Conservation (phyloP, 2,797 vertebrate genomes). For the Pipistrellus kuhlii region DNA sequence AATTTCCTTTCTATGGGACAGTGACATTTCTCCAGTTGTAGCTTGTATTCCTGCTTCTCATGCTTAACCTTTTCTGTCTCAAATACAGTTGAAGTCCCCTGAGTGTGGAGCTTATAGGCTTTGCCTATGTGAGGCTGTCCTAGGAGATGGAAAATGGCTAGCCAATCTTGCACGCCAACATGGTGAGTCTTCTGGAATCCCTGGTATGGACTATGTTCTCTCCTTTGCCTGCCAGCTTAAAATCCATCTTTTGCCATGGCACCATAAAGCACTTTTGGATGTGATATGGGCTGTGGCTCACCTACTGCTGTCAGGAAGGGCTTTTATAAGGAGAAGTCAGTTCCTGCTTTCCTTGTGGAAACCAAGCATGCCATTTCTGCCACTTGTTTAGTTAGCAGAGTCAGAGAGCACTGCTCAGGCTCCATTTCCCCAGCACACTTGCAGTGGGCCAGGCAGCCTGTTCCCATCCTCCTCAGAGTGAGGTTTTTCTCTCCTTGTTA, state of each 20-base stretch:
- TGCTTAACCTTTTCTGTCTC: not conserved
- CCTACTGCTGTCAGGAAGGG: conserved; percentile 59
- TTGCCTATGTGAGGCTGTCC: not conserved
- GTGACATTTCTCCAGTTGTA: not conserved
- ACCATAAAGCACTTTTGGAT: not conserved
- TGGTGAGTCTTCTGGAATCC: fast-evolving
- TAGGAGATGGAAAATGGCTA: not conserved
- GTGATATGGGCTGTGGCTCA: conserved; percentile 17
- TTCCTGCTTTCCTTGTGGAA: conserved; percentile 79
- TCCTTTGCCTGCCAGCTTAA: not conserved
- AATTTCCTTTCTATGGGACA: not conserved
- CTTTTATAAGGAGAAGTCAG: conserved; percentile 76
- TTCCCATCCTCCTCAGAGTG: not conserved
- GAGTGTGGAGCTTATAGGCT: not conserved
- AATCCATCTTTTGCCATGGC: not conserved
- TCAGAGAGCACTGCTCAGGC: not conserved
- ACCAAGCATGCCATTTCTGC: conserved; percentile 79
- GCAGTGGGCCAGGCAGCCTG: not conserved
- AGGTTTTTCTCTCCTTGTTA: not conserved
- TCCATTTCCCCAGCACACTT: not conserved
- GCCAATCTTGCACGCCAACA: not conserved
- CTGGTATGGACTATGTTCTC: not conserved
- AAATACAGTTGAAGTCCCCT: not conserved
- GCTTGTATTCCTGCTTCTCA: not conserved
- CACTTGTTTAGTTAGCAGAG: conserved; percentile 45